Conservation (phyloP, 2,888 invertebrate species). For the Torymus auratus region DNA sequence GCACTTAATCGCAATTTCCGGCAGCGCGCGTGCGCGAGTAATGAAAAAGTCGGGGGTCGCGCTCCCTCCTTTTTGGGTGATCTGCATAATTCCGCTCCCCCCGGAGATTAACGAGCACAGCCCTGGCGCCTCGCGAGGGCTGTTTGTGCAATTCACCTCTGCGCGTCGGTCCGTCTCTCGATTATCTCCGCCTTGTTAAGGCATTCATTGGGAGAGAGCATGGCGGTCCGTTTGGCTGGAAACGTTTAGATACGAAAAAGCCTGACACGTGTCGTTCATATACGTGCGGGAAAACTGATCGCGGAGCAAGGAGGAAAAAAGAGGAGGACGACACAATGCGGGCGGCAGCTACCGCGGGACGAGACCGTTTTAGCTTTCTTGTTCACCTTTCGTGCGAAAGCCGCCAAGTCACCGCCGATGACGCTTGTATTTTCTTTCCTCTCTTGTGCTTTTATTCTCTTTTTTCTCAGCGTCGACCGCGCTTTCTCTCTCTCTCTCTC, state of each 20-base stretch:
- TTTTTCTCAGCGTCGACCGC: neutral
- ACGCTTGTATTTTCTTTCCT: constrained; percentile 52
- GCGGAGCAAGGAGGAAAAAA: neutral
- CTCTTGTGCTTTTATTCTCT: neutral
- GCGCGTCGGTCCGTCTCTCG: constrained; percentile 66
- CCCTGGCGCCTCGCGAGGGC: constrained; percentile 62
- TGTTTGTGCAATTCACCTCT: constrained; percentile 75
- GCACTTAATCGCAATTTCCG: constrained; percentile 53
- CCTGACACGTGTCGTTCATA: constrained; percentile 34
- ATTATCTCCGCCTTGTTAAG: constrained; percentile 74
- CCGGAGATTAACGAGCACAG: constrained; percentile 56
- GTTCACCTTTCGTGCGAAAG: constrained; percentile 25
- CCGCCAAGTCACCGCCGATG: constrained; percentile 56
- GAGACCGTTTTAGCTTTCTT: constrained; percentile 34
- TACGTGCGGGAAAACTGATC: neutral
- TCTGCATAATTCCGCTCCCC: constrained; percentile 70
- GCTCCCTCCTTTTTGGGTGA: constrained; percentile 64
- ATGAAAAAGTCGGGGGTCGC: constrained; percentile 54
- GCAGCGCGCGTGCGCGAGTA: constrained; percentile 26
- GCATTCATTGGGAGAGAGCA: constrained; percentile 69
- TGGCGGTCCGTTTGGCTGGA: constrained; percentile 57
- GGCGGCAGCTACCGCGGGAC: neutral
- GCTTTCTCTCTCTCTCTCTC: neutral
- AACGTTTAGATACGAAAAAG: constrained; percentile 50
- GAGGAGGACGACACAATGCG: neutral